These are phyloP conservation scores for Platyscapa corneri DNA, from an alignment of 1,140 invertebrate species.

Conservation along the genomic window DNA sequence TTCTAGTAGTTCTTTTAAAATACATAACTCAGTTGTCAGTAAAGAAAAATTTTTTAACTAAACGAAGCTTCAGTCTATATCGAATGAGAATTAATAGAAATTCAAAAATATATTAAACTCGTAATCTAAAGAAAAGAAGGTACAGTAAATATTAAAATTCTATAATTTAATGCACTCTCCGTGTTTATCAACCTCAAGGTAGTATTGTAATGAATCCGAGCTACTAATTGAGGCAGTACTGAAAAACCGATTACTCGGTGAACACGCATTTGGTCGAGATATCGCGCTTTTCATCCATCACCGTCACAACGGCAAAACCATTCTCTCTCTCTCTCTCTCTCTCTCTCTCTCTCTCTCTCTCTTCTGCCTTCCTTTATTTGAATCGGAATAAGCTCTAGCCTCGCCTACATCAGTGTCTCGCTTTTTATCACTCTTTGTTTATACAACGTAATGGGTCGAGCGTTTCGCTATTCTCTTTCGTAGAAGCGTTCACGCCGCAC, in stretches of 20 bases:
- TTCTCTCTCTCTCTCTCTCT: background rate
- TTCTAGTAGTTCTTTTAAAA: too few species aligned
- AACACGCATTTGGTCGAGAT: background rate
- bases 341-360: background rate
- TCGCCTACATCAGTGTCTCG: background rate
- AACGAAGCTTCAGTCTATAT: background rate
- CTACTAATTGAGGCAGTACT: background rate
- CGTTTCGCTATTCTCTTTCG: slow-evolving; percentile 71
- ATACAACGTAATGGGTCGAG: slow-evolving; percentile 69
- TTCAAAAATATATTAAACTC: background rate
- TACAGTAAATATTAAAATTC: background rate
- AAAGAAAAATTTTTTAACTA: background rate
- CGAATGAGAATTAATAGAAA: background rate
- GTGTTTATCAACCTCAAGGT: too few species aligned
- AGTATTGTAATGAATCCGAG: background rate
- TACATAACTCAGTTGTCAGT: background rate
- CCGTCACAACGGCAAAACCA: background rate
- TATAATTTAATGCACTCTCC: background rate
- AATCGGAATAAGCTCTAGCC: background rate
- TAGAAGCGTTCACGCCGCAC: slow-evolving; percentile 65
- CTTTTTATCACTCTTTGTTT: slow-evolving; percentile 62
- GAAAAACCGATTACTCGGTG: background rate
- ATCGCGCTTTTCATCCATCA: background rate
- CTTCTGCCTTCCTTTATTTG: background rate
- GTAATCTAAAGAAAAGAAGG: background rate